Conservation (phyloP, 2,113 vertebrate species). For the Nanorana parkeri region DNA sequence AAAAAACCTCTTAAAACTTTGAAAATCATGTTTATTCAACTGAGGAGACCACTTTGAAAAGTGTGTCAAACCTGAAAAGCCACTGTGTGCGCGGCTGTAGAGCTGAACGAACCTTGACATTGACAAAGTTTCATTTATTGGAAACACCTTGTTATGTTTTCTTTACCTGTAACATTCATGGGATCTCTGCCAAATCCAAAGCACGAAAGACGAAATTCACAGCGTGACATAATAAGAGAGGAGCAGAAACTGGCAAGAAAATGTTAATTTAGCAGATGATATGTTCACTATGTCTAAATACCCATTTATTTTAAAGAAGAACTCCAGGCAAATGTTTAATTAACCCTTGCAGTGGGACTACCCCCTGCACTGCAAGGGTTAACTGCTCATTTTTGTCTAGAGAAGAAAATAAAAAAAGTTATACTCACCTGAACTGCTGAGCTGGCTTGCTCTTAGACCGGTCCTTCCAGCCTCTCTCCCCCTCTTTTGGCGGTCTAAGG, state of each 20-base stretch:
- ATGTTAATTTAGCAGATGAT: too few relatives aligned
- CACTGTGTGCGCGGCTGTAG: constrained; percentile 1
- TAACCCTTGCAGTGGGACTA: too few relatives aligned
- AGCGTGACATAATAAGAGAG: neutral
- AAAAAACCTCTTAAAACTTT: constrained; percentile 12
- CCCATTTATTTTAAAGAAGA: too few relatives aligned
- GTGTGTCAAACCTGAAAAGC: constrained; percentile 1
- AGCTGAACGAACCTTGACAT: constrained; percentile 14
- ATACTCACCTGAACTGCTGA: too few relatives aligned
- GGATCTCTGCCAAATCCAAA: constrained; percentile 2
- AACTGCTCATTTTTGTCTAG: too few relatives aligned
- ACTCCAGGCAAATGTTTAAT: too few relatives aligned
- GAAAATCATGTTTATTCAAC: constrained; percentile 25
- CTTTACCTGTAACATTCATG: constrained; percentile 23
- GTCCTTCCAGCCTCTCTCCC: too few relatives aligned
- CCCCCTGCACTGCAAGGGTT: too few relatives aligned
- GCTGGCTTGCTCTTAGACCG: too few relatives aligned
- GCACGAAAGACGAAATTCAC: neutral
- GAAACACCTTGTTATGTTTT: constrained; percentile 36
- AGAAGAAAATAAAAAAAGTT: too few relatives aligned
- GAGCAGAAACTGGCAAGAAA: neutral
- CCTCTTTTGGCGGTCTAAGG: too few relatives aligned
- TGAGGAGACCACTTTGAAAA: constrained; percentile 33
- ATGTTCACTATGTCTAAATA: too few relatives aligned
- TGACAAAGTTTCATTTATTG: constrained; percentile 11